Evolutionary conservation across 2,888 invertebrate species (phyloP).

Genomic region (Trichacis sp.): DNA sequence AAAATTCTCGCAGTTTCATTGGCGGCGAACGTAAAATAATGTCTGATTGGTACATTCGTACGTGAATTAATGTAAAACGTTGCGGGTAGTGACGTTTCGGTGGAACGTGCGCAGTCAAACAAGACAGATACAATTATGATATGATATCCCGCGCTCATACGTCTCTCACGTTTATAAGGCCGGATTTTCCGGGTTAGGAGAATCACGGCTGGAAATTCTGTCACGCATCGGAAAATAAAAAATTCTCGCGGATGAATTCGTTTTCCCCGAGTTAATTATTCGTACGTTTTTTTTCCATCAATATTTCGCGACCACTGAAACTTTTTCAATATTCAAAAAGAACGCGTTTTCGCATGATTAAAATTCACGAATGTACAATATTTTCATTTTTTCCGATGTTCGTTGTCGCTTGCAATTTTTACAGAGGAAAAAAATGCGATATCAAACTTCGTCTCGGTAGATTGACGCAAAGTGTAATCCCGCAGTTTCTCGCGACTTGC

Average conservation of each 20-base stretch:
- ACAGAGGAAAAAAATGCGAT: too few relatives aligned
- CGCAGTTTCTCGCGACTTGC: not conserved
- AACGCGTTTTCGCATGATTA: too few relatives aligned
- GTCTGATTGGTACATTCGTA: too few relatives aligned
- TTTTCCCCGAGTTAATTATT: not conserved
- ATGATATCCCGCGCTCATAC: slow-evolving; percentile 20
- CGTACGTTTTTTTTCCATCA: not conserved
- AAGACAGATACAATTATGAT: slow-evolving; percentile 26
- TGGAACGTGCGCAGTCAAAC: slow-evolving; percentile 20
- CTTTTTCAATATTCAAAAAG: too few relatives aligned
- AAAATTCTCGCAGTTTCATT: too few relatives aligned
- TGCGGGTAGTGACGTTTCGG: slow-evolving; percentile 13
- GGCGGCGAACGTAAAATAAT: too few relatives aligned
- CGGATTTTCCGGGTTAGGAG: slow-evolving; percentile 27
- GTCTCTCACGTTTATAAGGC: slow-evolving; percentile 15
- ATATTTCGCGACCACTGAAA: too few relatives aligned
- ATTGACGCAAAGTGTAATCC: not conserved
- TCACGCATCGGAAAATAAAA: not conserved
- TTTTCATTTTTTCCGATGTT: too few relatives aligned
- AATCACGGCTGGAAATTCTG: not conserved
- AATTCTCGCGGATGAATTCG: not conserved
- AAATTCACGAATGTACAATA: too few relatives aligned
- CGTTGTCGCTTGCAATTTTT: too few relatives aligned
- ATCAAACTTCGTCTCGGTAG: too few relatives aligned
- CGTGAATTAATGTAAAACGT: not conserved